A percentile compares a stretch with the other conserved stretches of the same genome.
Evolutionary conservation across 2,797 vertebrate species (phyloP).

Genomic region (Poeciliopsis turneri): DNA sequence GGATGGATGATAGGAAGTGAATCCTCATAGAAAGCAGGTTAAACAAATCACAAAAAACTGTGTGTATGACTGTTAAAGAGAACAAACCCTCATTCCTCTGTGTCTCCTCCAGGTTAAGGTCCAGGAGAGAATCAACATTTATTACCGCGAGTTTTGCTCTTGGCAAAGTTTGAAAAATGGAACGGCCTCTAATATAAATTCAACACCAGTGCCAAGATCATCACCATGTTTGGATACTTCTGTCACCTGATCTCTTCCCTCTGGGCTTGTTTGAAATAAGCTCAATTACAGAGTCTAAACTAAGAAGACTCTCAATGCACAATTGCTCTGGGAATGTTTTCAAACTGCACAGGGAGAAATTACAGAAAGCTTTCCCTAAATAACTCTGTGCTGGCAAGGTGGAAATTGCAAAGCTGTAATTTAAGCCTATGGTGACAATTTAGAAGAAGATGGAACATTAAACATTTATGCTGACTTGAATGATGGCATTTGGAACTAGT

Average conservation of each 20-base stretch:
- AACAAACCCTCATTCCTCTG: background rate
- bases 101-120: background rate
- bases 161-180: background rate
- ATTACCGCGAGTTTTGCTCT: background rate
- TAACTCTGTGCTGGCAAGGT: too few species aligned
- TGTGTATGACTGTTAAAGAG: background rate
- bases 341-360: background rate
- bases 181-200: background rate
- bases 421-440: background rate
- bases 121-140: background rate
- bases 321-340: background rate
- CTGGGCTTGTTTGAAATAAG: background rate
- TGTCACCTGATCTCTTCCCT: background rate
- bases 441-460: background rate
- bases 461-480: constrained; percentile 2
- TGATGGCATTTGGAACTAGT: background rate
- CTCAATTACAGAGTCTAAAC: background rate
- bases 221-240: background rate
- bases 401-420: constrained; percentile 2
- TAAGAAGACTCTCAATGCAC: background rate
- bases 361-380: background rate
- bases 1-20: background rate
- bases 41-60: background rate
- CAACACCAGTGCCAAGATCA: background rate
- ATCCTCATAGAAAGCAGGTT: background rate